phyloP scores from a whole-genome alignment of 2,113 vertebrate species.

The Chunga burmeisteri region DNA sequence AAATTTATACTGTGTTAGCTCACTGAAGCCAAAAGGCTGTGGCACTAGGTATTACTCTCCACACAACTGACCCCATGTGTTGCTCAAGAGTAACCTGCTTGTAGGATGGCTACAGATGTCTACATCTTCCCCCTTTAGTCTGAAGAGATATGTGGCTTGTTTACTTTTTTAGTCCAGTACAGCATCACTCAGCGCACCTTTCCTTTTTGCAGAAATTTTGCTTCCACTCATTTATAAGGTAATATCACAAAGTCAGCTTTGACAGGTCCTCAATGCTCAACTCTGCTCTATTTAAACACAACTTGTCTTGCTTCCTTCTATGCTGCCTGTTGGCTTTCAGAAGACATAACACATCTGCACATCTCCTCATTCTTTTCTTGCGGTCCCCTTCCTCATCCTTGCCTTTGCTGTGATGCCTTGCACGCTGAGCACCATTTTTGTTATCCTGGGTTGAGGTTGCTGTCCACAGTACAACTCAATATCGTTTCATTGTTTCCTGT shows the following conservation, averaged over 20 bases:
- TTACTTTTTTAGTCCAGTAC: not conserved
- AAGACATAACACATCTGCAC: not conserved
- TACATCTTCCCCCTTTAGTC: not conserved
- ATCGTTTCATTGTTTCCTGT: not conserved
- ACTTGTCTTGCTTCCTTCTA: not conserved
- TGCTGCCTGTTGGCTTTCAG: not conserved
- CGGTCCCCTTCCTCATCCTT: not conserved
- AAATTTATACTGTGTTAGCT: not conserved
- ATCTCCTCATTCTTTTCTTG: not conserved
- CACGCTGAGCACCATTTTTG: not conserved
- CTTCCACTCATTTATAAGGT: not conserved
- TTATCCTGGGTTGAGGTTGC: not conserved
- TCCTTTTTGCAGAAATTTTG: not conserved
- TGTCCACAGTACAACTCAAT: not conserved
- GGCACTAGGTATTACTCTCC: not conserved
- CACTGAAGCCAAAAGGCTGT: not conserved
- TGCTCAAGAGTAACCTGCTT: not conserved
- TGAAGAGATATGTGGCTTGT: no score
- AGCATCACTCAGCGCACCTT: not conserved
- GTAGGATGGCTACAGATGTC: not conserved
- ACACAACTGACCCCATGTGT: not conserved
- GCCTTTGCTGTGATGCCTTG: not conserved
- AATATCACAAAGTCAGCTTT: not conserved
- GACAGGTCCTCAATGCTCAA: not conserved
- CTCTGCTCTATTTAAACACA: not conserved